A percentile compares a stretch with the other conserved stretches of the same genome.
Conservation (phyloP, 64 coral and sea anemone genomes). For the Dendronephthya gigantea region DNA sequence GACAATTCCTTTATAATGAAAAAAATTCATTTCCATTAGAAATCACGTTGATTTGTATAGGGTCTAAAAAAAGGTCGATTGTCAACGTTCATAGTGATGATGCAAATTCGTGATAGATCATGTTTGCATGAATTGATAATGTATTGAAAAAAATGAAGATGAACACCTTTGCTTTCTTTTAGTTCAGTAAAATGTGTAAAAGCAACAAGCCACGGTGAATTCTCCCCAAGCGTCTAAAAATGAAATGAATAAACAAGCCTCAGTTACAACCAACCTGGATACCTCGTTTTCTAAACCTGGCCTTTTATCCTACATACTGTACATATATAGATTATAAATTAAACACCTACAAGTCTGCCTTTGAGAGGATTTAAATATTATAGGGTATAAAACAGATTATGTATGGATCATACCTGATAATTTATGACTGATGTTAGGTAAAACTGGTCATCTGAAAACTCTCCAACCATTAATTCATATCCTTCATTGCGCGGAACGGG, state of each 20-base stretch:
- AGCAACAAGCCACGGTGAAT: conserved; percentile 72
- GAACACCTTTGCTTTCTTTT: conserved; percentile 44
- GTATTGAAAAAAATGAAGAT: not conserved
- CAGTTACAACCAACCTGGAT: not conserved
- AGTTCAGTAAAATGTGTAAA: conserved; percentile 83
- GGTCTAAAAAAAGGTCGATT: no score
- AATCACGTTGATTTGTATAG: not conserved
- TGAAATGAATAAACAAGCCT: not conserved
- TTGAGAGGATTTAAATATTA: not conserved
- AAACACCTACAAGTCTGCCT: no score
- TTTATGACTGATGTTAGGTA: conserved; percentile 79
- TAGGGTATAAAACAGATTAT: not conserved
- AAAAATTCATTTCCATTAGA: not conserved
- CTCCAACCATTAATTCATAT: conserved; percentile 74
- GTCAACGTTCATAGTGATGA: no score
- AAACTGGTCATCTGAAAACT: conserved; percentile 68
- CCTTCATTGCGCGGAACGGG: conserved; percentile 83
- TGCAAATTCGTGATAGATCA: no score
- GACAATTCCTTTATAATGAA: conserved; percentile 52
- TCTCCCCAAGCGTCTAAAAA: conserved; percentile 64
- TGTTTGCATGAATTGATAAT: not conserved
- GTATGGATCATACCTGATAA: conserved; percentile 44
- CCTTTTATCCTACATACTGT: no score
- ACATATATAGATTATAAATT: no score
- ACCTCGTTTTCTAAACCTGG: no score